These are phyloP conservation scores for Drosophila quadrilineata DNA, from an alignment of 1,140 invertebrate species.

Conservation along the genomic window DNA sequence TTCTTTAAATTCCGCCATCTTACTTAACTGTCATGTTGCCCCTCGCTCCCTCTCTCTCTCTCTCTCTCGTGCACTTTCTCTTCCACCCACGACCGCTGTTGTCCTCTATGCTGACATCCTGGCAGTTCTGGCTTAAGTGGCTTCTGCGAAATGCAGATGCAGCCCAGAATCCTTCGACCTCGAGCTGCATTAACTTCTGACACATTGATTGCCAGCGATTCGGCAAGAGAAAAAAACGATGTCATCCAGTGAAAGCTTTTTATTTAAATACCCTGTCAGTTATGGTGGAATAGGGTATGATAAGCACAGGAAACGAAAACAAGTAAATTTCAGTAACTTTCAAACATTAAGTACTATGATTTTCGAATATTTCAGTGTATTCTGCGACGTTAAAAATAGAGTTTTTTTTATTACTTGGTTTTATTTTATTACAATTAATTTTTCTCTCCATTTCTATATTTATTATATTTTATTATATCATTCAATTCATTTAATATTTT, in stretches of 20 bases:
- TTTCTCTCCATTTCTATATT: too few species aligned
- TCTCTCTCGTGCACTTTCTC: too few species aligned
- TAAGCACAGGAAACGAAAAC: too few species aligned
- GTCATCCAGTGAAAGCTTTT: slow-evolving; percentile 22
- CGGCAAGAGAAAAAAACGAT: neutral
- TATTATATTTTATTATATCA: too few species aligned
- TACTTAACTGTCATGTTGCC: neutral
- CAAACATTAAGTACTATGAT: too few species aligned
- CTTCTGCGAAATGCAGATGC: slow-evolving; percentile 44
- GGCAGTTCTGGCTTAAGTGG: slow-evolving; percentile 59
- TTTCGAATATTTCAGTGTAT: too few species aligned
- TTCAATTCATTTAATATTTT: too few species aligned
- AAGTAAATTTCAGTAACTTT: too few species aligned
- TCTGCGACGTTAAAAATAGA: too few species aligned
- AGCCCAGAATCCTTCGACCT: slow-evolving; percentile 24
- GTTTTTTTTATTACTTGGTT: too few species aligned
- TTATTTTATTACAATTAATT: too few species aligned
- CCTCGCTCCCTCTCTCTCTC: neutral
- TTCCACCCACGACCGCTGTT: too few species aligned
- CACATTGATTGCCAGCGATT: slow-evolving; percentile 58
- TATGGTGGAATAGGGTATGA: slow-evolving; percentile 8
- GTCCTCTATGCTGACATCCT: slow-evolving; percentile 11
- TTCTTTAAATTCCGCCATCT: slow-evolving; percentile 1
- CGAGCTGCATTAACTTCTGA: slow-evolving; percentile 64
- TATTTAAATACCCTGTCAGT: slow-evolving; percentile 39